Base-by-base conservation (phyloP, 2,797 vertebrate species). In the Hyperoplus immaculatus region DNA sequence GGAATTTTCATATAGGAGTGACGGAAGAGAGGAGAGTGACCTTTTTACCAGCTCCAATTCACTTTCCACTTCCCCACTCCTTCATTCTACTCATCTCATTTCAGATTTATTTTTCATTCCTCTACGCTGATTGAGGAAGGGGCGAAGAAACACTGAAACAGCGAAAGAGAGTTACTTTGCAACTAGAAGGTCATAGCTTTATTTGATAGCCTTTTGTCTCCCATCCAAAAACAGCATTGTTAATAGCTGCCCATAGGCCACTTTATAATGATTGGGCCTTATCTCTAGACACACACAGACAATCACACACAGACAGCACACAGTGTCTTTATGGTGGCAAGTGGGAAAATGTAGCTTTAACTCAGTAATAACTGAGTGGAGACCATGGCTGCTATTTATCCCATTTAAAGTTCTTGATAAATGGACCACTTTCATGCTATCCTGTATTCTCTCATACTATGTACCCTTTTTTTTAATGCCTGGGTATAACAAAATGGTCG, bases 201-300 rank as follows among this genome's bases (percentile, higher is more conserved):
- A 62, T 91, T 90, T 92, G 87, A 93, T 90, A 87, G 85, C 82
- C 84, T 86, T 91, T 90, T 91, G 89, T 93, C 81, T 90, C 69
- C 74, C 64, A 72, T 87, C 86, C 88, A 89, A 93, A 93, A 90
- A 83, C 86, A 89, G 73, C 76, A 47, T 74, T 69, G 66, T 89
- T 93, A 92, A 91, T 93, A 87, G 90, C 89, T 88, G 68, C 82
- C 87, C 84, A 84, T 81, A 84, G 90, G 90, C 86, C 89, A 87
- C 87, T 92, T 88, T 80, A 81, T 77, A 90, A 83, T 91, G 90
- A 90, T 87, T 86, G 89, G 72, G 59, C 77, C 78, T 90, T 87
- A 93, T 91, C 86, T 86, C 69, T 54, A 67, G 75, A 83, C 81
- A 76, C 87, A 84, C 82, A 78, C 75, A 86, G 69, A 75, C 82